Conservation (phyloP, 2,888 invertebrate genomes). For the Tinea semifulvella region DNA sequence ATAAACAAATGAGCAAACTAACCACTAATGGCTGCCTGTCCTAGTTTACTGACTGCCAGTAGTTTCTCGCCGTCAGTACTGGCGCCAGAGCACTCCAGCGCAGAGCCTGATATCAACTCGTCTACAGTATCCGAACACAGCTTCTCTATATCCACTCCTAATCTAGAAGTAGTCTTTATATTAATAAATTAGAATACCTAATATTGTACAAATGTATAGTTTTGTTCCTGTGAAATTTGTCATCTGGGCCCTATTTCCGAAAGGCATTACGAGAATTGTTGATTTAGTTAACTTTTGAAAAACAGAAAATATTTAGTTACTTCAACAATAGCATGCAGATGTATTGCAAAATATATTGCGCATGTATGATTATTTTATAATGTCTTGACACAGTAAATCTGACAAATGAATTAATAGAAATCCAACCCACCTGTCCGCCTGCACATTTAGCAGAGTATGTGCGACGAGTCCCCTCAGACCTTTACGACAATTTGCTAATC, state of each 20-base stretch:
- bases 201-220: too few relatives aligned
- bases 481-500: slow-evolving; percentile 64
- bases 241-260: too few relatives aligned
- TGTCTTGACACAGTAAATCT: too few relatives aligned
- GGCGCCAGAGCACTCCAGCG: not conserved
- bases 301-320: too few relatives aligned
- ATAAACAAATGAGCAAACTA: too few relatives aligned
- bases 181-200: too few relatives aligned
- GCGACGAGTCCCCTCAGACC: slow-evolving; percentile 63
- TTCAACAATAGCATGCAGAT: too few relatives aligned
- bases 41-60: slow-evolving; percentile 3
- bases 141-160: slow-evolving; percentile 29
- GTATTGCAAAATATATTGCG: too few relatives aligned
- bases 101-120: slow-evolving; percentile 4
- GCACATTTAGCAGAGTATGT: slow-evolving; percentile 72
- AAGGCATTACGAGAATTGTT: too few relatives aligned
- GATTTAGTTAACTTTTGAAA: too few relatives aligned
- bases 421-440: slow-evolving; percentile 40
- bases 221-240: too few relatives aligned
- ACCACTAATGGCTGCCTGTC: slow-evolving; percentile 13
- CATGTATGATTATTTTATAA: too few relatives aligned
- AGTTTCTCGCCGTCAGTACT: not conserved
- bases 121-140: slow-evolving; percentile 16
- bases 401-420: not conserved
- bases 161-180: slow-evolving; percentile 9